Evolutionary conservation across 2,888 invertebrate genomes (phyloP).

Genomic region (Scrobipalpa atriplicella): DNA sequence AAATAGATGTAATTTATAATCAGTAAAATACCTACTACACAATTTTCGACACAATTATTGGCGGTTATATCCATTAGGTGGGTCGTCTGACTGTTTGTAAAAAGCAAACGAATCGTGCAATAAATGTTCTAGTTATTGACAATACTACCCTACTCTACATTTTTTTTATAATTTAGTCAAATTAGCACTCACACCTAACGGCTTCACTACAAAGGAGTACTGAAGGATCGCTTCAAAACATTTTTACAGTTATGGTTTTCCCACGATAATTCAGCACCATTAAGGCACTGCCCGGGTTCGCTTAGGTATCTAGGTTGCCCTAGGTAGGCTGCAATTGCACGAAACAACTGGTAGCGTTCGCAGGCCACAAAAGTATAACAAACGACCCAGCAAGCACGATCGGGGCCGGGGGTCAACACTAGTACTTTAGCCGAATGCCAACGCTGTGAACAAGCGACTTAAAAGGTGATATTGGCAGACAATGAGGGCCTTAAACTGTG

Average conservation of each 20-base stretch:
- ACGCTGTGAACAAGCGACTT: conserved; percentile 30
- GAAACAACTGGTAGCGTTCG: conserved; percentile 68
- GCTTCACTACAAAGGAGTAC: neutral
- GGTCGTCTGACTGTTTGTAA: too few relatives aligned
- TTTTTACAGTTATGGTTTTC: conserved; percentile 43
- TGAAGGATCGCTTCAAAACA: conserved; percentile 24
- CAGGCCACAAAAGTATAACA: conserved; percentile 66
- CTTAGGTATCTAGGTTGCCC: conserved; percentile 53
- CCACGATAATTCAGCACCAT: conserved; percentile 53
- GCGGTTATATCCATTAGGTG: too few relatives aligned
- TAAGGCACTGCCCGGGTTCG: conserved; percentile 46
- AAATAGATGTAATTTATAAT: too few relatives aligned
- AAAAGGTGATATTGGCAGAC: conserved; percentile 29
- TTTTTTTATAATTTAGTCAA: neutral
- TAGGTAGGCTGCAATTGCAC: conserved; percentile 54
- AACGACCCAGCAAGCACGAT: conserved; percentile 60
- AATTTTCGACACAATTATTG: too few relatives aligned
- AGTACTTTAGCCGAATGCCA: conserved; percentile 41
- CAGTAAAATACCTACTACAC: too few relatives aligned
- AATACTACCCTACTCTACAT: neutral
- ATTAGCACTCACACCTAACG: conserved; percentile 11
- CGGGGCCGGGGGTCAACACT: conserved; percentile 57
- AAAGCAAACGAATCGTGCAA: too few relatives aligned
- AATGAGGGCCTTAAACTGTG: conserved; percentile 28
- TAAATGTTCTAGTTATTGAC: neutral